phyloP scores from a whole-genome alignment of 2,888 invertebrate genomes.

The Patella depressa region DNA sequence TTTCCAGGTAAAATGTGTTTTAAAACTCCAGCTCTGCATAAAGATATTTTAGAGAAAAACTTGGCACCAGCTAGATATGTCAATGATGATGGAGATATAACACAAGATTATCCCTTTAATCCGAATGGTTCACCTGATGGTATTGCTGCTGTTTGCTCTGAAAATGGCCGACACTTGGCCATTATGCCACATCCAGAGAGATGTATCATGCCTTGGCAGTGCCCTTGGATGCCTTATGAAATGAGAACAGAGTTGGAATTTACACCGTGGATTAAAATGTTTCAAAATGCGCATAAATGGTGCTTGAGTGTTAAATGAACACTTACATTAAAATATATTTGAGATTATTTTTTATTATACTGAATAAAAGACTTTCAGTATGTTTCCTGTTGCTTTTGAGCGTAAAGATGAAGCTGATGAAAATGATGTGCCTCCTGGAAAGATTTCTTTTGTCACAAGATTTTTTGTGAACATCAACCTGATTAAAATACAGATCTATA shows the following conservation, averaged over 20 bases:
- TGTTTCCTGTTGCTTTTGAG: neutral
- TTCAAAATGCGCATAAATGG: conserved; percentile 83
- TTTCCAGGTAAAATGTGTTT: conserved; percentile 73
- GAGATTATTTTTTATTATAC: neutral
- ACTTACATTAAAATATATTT: neutral
- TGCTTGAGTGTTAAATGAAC: conserved; percentile 40
- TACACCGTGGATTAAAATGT: conserved; percentile 93
- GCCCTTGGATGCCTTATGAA: conserved; percentile 73
- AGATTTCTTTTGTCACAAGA: too few species aligned
- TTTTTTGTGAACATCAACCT: too few species aligned
- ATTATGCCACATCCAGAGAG: conserved; percentile 99
- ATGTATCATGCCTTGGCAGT: conserved; percentile 90
- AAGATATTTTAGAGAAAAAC: conserved; percentile 71
- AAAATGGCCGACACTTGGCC: conserved; percentile 93
- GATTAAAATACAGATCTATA: too few species aligned
- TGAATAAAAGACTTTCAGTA: neutral
- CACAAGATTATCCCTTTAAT: conserved; percentile 86
- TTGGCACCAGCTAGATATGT: conserved; percentile 87
- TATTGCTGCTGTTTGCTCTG: conserved; percentile 90
- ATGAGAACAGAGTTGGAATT: conserved; percentile 68
- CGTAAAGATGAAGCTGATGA: neutral
- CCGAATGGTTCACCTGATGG: conserved; percentile 80
- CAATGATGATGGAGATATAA: conserved; percentile 81
- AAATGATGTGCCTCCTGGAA: too few species aligned
- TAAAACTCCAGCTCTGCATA: conserved; percentile 67